These are phyloP conservation scores for Drosophila miranda DNA, from an alignment of 1,140 invertebrate genomes.

Conservation along the genomic window DNA sequence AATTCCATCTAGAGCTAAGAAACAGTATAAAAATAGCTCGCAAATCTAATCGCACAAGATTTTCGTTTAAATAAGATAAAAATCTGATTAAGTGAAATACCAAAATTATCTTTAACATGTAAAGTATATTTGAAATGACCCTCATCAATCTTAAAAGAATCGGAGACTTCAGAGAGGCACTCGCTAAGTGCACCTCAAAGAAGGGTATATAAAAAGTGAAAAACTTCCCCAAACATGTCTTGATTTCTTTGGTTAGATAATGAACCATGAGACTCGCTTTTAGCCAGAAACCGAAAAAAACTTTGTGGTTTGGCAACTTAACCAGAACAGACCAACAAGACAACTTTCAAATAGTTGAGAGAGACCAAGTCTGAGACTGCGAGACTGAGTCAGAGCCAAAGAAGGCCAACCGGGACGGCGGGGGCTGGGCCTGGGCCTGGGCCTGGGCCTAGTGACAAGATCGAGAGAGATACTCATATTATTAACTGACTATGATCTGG, in stretches of 20 bases:
- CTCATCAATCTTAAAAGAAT: too few species aligned
- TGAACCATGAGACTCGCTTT: slow-evolving; percentile 38
- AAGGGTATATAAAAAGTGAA: slow-evolving; percentile 15
- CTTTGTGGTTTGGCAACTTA: slow-evolving; percentile 43
- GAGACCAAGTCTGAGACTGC: slow-evolving; percentile 21
- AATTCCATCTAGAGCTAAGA: too few species aligned
- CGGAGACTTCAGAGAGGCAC: too few species aligned
- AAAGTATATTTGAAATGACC: too few species aligned
- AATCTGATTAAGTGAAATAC: too few species aligned
- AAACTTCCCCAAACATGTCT: slow-evolving; percentile 10
- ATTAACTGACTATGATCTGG: slow-evolving; percentile 13
- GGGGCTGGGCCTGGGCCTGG: slow-evolving; percentile 1
- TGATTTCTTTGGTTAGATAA: slow-evolving; percentile 46
- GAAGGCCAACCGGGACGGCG: slow-evolving; percentile 21
- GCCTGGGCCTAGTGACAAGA: slow-evolving; percentile 38
- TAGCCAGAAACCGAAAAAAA: slow-evolving; percentile 3
- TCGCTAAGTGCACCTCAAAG: neutral
- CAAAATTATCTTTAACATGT: too few species aligned
- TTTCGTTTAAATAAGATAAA: too few species aligned
- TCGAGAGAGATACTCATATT: neutral
- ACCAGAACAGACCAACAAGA: slow-evolving; percentile 29
- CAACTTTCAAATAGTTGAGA: slow-evolving; percentile 61
- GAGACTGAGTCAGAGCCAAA: slow-evolving; percentile 9
- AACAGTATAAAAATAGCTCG: too few species aligned
- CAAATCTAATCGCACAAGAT: too few species aligned